Percentiles rank a stretch among this genome's conserved stretches.
Conservation (phyloP, 2,888 invertebrate species). For the Pantelozetes paolii region DNA sequence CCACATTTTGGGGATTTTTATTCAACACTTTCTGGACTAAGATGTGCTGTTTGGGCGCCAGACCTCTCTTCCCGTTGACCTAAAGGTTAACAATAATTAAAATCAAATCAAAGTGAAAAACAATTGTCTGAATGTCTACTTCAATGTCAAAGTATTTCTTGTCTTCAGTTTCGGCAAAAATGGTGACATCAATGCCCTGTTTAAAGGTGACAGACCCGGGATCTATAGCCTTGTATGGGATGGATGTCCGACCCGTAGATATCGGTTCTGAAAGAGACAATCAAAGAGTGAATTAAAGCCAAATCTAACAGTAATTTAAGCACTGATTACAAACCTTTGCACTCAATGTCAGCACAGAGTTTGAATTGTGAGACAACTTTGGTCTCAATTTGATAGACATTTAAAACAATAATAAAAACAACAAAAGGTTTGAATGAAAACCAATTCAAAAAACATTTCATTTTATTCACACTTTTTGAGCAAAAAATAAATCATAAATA, state of each 20-base stretch:
- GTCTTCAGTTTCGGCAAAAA: slow-evolving; percentile 38
- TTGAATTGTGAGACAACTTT: not conserved
- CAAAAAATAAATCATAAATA: not conserved
- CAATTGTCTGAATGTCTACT: not conserved
- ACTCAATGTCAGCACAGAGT: slow-evolving; percentile 2
- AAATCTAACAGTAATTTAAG: not conserved
- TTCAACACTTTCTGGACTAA: not conserved
- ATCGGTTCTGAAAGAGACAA: not conserved
- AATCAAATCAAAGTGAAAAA: not conserved
- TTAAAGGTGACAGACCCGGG: not conserved
- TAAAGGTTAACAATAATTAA: not conserved
- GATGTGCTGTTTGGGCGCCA: not conserved
- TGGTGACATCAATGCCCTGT: slow-evolving; percentile 7
- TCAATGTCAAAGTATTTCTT: slow-evolving; percentile 32
- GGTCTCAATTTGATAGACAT: not conserved
- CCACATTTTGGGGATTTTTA: not conserved
- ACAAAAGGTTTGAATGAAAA: not conserved
- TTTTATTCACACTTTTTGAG: not conserved
- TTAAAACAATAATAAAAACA: slow-evolving; percentile 2
- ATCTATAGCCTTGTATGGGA: not conserved
- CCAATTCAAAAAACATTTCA: not conserved
- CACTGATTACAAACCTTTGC: slow-evolving; percentile 20
- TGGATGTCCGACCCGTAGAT: not conserved
- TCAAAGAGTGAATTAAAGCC: not conserved
- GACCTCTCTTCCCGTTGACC: slow-evolving; percentile 16